Evolutionary conservation across 1,140 invertebrate species (phyloP), one percentile per base, ranked within the genome.

Genomic region (Anagrus nilaparvatae): DNA sequence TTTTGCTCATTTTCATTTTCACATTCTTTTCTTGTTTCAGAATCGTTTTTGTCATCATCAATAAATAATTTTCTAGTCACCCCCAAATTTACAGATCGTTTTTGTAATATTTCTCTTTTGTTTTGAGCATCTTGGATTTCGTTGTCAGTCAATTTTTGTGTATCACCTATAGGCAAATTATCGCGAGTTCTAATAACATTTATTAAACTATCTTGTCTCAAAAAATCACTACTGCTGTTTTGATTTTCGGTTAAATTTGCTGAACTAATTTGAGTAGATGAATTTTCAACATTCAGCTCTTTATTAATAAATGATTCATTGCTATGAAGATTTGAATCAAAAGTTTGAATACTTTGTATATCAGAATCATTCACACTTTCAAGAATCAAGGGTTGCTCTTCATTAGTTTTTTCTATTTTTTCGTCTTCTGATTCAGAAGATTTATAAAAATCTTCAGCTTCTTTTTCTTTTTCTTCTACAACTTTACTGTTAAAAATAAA

Each of bases 361-460:
- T 30, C n/a, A 33, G 46, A 21, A 2, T 39, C 33, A 24, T 10
- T 19, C 32, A 39, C 21, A 23, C 14, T 30, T 39, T 46, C 16
- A 41, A 51, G 24, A 12, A 40, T 42, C 17, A 23, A n/a, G 34
- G 41, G 10, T 33, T 50, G 34, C 30, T 39, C 17, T 37, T 48
- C 21, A n/a, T 2, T 19, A 27, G 23, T 6, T 37, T 36, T 27
- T 29, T 34, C 20, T 20, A 6, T 21, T 43, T 23, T 17, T 31
- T 44, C 31, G 10, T 66, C 64, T 20, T 59, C 56, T 6, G 63
- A 67, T 44, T 67, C 63, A 5, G 60, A 61, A 8, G 63, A 67
- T 35, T 63, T 58, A 18, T 60, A 67, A 51, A 67, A 69, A 12
- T 45, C 17, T 51, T 63, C 58, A 12, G 57, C 63, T 44, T 69